Evolutionary conservation across 2,888 invertebrate genomes (phyloP).

Genomic region (Sphaeridia pumilis): DNA sequence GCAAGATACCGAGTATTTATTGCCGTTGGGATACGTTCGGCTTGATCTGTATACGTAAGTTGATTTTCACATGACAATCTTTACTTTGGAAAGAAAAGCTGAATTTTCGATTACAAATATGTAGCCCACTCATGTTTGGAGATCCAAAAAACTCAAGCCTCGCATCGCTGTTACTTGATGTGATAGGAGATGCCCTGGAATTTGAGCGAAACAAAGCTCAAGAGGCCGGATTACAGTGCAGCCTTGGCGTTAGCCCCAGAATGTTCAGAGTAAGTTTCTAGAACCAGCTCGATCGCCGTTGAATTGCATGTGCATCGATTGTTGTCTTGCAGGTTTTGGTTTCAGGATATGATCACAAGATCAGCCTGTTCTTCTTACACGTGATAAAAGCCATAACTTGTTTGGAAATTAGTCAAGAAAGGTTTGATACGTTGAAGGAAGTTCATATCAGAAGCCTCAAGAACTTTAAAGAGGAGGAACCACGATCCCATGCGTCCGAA

Average conservation of each 20-base stretch:
- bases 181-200: no score
- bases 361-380: constrained; percentile 66
- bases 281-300: no score
- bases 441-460: constrained; percentile 59
- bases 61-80: neutral
- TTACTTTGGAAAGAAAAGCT: no score
- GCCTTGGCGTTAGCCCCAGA: no score
- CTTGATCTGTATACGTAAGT: constrained; percentile 62
- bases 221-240: no score
- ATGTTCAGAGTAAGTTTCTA: no score
- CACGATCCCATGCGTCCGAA: constrained; percentile 57
- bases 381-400: constrained; percentile 69
- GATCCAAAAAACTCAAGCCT: no score
- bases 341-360: constrained; percentile 84
- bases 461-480: constrained; percentile 88
- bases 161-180: no score
- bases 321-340: constrained; percentile 55
- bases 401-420: constrained; percentile 68
- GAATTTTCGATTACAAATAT: no score
- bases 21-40: constrained; percentile 74
- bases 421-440: constrained; percentile 77
- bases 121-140: no score
- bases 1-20: constrained; percentile 75
- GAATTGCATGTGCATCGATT: constrained; percentile 8
- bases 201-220: no score